These are phyloP conservation scores for Odontamblyopus lacepedii DNA, from an alignment of 2,797 vertebrate genomes.

Conservation along the genomic window DNA sequence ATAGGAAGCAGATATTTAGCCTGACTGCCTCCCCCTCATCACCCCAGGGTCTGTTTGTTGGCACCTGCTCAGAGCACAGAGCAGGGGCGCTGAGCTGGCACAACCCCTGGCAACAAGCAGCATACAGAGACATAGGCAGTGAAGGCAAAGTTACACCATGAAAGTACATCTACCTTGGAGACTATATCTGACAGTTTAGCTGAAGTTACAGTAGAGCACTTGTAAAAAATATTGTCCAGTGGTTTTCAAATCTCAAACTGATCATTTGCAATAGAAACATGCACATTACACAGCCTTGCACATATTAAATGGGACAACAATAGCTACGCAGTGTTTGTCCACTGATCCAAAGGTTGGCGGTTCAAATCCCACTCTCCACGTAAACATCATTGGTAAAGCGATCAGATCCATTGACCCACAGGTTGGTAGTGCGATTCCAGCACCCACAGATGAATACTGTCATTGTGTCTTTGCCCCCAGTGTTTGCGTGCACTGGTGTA, in stretches of 20 bases:
- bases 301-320: not conserved
- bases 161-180: not conserved
- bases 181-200: conserved; percentile 1
- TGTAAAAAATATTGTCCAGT: not conserved
- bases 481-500: too few species aligned
- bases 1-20: conserved; percentile 39
- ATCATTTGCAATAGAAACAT: not conserved
- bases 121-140: conserved; percentile 52
- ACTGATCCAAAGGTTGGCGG: too few species aligned
- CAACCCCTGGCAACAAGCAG: conserved; percentile 46
- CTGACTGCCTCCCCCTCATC: conserved; percentile 35
- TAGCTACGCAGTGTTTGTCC: too few species aligned
- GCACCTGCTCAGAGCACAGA: conserved; percentile 42
- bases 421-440: too few species aligned
- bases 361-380: too few species aligned
- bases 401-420: too few species aligned
- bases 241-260: not conserved
- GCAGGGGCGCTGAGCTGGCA: conserved; percentile 39
- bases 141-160: conserved; percentile 34
- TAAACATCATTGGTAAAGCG: too few species aligned
- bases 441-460: too few species aligned
- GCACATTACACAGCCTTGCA: not conserved
- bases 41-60: conserved; percentile 45
- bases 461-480: too few species aligned
- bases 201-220: not conserved